Percentiles rank a stretch among this genome's conserved stretches.
phyloP scores from a whole-genome alignment of 2,888 invertebrate genomes.

The Hirudinaria manillensis region DNA sequence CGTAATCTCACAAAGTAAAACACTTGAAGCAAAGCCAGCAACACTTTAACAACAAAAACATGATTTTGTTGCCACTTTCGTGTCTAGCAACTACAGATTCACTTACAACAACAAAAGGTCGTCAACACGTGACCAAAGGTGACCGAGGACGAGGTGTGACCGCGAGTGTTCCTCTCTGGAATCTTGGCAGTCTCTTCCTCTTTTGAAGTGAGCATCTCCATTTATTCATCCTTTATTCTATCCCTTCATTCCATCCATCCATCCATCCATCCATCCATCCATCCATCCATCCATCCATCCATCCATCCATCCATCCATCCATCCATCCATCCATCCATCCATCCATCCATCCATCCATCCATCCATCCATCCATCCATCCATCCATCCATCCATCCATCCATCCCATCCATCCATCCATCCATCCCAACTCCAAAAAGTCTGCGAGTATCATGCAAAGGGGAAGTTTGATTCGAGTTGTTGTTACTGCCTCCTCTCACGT shows the following conservation, averaged over 20 bases:
- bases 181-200: no score
- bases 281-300: slow-evolving; percentile 14
- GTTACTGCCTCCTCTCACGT: no score
- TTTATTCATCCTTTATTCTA: background rate
- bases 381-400: slow-evolving; percentile 12
- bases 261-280: slow-evolving; percentile 16
- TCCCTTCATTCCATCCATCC: slow-evolving; percentile 10
- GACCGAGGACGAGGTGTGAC: no score
- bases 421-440: background rate
- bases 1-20: no score
- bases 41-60: no score
- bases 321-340: slow-evolving; percentile 15
- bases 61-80: no score
- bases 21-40: no score
- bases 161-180: no score
- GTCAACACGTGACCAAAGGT: no score
- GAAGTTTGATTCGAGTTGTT: background rate
- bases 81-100: no score
- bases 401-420: slow-evolving; percentile 10
- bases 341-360: slow-evolving; percentile 13
- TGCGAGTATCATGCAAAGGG: background rate
- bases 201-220: background rate
- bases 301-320: slow-evolving; percentile 18
- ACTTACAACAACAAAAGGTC: no score
- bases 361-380: slow-evolving; percentile 12